Evolutionary conservation across 2,797 vertebrate genomes (phyloP), one percentile per base, ranked within the genome.

Genomic region (Knipowitschia caucasica): DNA sequence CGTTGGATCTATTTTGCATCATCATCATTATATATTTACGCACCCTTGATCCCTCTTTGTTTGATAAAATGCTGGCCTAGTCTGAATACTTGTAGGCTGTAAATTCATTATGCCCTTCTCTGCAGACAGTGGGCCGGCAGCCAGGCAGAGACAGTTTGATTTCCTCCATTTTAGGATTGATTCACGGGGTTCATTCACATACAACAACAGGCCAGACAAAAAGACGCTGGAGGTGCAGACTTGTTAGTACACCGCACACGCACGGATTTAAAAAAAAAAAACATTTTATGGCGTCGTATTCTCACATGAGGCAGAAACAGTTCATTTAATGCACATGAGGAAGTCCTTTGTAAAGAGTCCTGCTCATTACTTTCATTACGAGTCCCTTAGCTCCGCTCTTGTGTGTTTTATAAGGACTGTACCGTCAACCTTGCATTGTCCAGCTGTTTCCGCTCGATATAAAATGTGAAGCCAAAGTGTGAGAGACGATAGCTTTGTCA

Each of bases 51-150:
- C 29, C 27, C 52, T 36, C 42, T 67, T 61, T 26, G 34, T 55
- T 62, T 43, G 59, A 34, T 50, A 51, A 57, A 50, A 62, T 36
- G 35, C 51, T 46, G 43, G 62, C 54, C 59, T 68, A 69, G 57
- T 34, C 33, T 36, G 33, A 64, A 44, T 18, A 15, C 58, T 46
- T 64, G 64, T 30, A 51, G 40, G 50, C n/a, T 34, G 50, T 61
- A 24, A 63, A 50, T 57, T 73, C 50, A 69, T 69, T 75, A 67
- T 39, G 50, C 57, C 67, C 74, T n/a, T n/a, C 66, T 53, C 62
- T 60, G 63, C 58, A 74, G 50, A 17, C 51, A 47, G 8, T 25
- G 43, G 71, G 65, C 81, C 50, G 20, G 61, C 49, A 52, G 75
- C 69, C 61, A 53, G 51, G 47, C 20, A 59, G 61, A 36, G 54